Conservation (phyloP, 2,888 invertebrate genomes). For the Drosophila cognata region DNA sequence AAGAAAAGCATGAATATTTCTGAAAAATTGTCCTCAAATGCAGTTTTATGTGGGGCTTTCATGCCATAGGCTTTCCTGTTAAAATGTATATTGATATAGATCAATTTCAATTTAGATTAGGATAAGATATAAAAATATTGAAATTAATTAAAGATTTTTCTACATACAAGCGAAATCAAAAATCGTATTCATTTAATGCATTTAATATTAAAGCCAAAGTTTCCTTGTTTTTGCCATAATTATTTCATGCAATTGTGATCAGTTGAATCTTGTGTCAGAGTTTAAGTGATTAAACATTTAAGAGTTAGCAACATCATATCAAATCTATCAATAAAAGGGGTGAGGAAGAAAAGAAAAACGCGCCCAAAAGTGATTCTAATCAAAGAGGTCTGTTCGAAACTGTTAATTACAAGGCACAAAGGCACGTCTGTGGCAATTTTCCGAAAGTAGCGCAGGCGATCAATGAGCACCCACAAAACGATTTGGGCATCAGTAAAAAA, state of each 20-base stretch:
- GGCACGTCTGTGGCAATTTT: slow-evolving; percentile 77
- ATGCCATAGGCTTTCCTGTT: neutral
- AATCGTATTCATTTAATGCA: too few relatives aligned
- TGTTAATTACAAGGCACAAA: slow-evolving; percentile 76
- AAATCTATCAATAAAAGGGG: slow-evolving; percentile 13
- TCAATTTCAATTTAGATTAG: neutral
- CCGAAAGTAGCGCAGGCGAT: slow-evolving; percentile 77
- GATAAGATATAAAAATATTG: too few relatives aligned
- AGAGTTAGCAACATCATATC: slow-evolving; percentile 32
- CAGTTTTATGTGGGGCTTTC: neutral
- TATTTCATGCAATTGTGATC: neutral
- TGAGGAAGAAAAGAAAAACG: slow-evolving; percentile 47
- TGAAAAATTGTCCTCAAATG: neutral
- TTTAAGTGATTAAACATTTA: slow-evolving; percentile 41
- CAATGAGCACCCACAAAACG: slow-evolving; percentile 75
- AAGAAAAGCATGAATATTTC: neutral
- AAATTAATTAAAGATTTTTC: neutral
- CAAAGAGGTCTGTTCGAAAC: slow-evolving; percentile 68
- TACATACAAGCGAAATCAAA: too few relatives aligned
- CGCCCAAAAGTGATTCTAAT: slow-evolving; percentile 79
- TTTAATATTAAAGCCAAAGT: neutral
- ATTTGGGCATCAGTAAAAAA: slow-evolving; percentile 51
- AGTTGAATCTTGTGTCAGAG: slow-evolving; percentile 28
- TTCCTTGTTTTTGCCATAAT: neutral
- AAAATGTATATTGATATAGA: neutral